These are phyloP conservation scores for Nymphalis urticae DNA, from an alignment of 2,888 invertebrate genomes.

Conservation along the genomic window DNA sequence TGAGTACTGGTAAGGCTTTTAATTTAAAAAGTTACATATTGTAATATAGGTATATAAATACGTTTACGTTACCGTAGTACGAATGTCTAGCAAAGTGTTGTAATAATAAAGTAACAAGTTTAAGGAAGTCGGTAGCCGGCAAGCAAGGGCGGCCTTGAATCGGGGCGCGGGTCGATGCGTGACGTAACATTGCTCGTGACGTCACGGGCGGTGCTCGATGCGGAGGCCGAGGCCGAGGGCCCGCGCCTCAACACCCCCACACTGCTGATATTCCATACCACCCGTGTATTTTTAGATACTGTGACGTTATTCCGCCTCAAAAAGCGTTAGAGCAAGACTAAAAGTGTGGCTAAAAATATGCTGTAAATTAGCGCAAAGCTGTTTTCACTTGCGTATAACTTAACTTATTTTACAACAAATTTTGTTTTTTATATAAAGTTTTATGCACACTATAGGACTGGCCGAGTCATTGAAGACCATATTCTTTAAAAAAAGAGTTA, in stretches of 20 bases:
- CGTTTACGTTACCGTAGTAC: constrained; percentile 7
- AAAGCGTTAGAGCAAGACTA: constrained; percentile 51
- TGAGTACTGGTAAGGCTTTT: neutral
- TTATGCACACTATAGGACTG: neutral
- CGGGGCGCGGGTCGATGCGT: constrained; percentile 71
- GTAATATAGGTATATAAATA: neutral
- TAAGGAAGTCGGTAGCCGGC: constrained; percentile 63
- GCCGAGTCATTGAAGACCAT: neutral
- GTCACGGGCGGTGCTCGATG: constrained; percentile 68
- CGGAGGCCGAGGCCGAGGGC: constrained; percentile 61
- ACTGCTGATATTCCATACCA: constrained; percentile 53
- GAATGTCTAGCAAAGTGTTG: constrained; percentile 25
- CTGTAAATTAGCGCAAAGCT: constrained; percentile 32
- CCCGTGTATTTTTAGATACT: constrained; percentile 73
- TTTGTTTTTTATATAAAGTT: too few species aligned
- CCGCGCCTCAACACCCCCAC: constrained; percentile 54
- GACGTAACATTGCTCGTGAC: constrained; percentile 70
- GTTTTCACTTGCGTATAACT: neutral
- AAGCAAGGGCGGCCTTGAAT: constrained; percentile 76
- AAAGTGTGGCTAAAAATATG: constrained; percentile 53
- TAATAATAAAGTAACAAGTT: constrained; percentile 42
- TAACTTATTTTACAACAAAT: neutral
- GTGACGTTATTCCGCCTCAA: constrained; percentile 70
- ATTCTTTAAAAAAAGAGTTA: too few species aligned
- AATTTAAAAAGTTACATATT: neutral